These are phyloP conservation scores for Magallana angulata DNA, from an alignment of 1,140 invertebrate species.

Conservation along the genomic window DNA sequence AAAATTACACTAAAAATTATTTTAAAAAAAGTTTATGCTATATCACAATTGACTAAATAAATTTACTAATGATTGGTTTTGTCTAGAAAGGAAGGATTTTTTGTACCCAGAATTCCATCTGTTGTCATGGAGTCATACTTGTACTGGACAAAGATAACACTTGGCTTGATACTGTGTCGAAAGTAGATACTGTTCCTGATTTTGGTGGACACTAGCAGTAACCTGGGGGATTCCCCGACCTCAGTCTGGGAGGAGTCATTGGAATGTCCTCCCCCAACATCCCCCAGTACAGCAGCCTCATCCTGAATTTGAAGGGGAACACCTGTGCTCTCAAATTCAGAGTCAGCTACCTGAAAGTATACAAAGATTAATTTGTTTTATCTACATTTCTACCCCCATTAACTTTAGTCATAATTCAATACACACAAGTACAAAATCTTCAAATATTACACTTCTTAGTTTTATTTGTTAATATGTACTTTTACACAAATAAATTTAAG, in stretches of 20 bases:
- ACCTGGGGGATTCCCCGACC: constrained; percentile 10
- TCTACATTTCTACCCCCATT: too few species aligned
- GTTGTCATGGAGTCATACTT: constrained; percentile 50
- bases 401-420: too few species aligned
- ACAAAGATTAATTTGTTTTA: too few species aligned
- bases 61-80: too few species aligned
- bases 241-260: constrained; percentile 33
- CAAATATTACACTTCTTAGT: too few species aligned
- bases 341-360: not conserved
- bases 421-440: too few species aligned
- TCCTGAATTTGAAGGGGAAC: constrained; percentile 38
- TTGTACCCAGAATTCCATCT: constrained; percentile 44
- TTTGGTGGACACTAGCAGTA: constrained; percentile 55
- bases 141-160: constrained; percentile 52
- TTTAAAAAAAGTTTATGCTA: too few species aligned
- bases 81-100: not conserved
- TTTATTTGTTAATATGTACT: too few species aligned
- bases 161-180: constrained; percentile 49
- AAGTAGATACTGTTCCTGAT: constrained; percentile 53
- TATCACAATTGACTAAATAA: too few species aligned
- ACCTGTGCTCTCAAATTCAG: constrained; percentile 16
- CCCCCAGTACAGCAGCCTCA: constrained; percentile 43
- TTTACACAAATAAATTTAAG: too few species aligned
- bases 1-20: too few species aligned
- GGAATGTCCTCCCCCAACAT: constrained; percentile 34